Base-by-base conservation (phyloP, 2,113 vertebrate species). In the Lipotes vexillifer region DNA sequence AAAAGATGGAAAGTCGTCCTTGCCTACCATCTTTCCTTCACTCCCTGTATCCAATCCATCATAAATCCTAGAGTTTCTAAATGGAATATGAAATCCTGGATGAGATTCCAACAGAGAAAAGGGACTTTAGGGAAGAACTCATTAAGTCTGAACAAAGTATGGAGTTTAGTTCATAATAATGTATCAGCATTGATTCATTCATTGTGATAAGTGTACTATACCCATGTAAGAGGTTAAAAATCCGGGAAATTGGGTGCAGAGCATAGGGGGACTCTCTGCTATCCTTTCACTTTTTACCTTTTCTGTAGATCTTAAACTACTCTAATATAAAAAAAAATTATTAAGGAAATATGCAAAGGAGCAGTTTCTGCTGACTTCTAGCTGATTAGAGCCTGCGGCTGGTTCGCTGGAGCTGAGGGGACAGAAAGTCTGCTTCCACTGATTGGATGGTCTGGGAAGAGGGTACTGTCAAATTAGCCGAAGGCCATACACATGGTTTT, bases 51-150 rank as follows among this genome's bases (percentile, higher is more conserved):
- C 52, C 49, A 89, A 57, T 36, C 15, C 27, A 17, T 78, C 61
- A 68, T 18, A 63, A 68, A 83, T 55, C 66, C 78, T 59, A 2
- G 36, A 44, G 36, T 25, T 44, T 88, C 31, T 61, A 81, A 71
- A 52, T 25, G 52, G 41, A 63, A 36, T 49, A 9, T 11, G 23
- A 9, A 69, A 36, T 10, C 27, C 36, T 74, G 31, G 6, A 23
- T 87, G 27, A 33, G 75, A 86, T 68, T 95, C 90, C 41, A 52
- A 3, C 66, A 41, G 4, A 68, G 46, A 57, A 81, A 66, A 88
- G 5, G 3, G 7, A 31, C 13, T 1, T 61, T 12, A 46, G 44
- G 33, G 25, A 29, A 46, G 29, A 27, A 0, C 13, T 52, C 27
- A 6, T 25, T 17, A 41, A 59, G 52, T 85, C 38, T n/a, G n/a